A percentile compares a stretch with the other conserved stretches of the same genome.
These are phyloP conservation scores for Camelus bactrianus DNA, from an alignment of 2,113 vertebrate species.

Conservation along the genomic window DNA sequence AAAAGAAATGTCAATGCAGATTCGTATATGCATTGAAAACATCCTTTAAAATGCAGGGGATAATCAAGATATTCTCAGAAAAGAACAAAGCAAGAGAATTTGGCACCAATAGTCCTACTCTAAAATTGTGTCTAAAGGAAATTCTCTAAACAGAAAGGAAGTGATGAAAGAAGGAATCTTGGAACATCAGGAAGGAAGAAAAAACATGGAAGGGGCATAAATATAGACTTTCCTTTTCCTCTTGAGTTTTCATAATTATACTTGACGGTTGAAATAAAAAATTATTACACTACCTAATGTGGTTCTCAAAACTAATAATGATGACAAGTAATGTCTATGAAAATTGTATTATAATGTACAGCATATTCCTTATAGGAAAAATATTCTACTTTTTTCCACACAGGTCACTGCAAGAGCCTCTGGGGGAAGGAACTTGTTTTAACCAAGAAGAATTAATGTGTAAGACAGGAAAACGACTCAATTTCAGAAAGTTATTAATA, in stretches of 20 bases:
- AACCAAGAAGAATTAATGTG: neutral
- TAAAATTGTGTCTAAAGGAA: neutral
- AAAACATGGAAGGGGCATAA: neutral
- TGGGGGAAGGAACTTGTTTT: constrained; percentile 6
- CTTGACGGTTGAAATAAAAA: constrained; percentile 50
- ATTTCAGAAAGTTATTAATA: neutral
- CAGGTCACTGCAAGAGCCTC: neutral
- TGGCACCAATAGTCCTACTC: neutral
- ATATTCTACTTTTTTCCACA: neutral
- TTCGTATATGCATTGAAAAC: neutral
- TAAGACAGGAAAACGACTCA: neutral
- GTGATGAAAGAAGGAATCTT: neutral
- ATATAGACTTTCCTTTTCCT: neutral
- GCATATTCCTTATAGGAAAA: neutral
- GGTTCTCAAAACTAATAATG: constrained; percentile 10
- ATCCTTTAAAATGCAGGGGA: neutral
- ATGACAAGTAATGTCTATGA: neutral
- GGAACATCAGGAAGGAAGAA: neutral
- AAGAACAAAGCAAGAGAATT: neutral
- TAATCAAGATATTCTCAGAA: neutral
- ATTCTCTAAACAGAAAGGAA: neutral
- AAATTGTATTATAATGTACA: neutral
- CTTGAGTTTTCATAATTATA: constrained; percentile 5
- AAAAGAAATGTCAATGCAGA: neutral
- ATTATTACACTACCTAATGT: neutral